phyloP scores from a whole-genome alignment of 2,113 vertebrate genomes.

The Clarias magur region DNA sequence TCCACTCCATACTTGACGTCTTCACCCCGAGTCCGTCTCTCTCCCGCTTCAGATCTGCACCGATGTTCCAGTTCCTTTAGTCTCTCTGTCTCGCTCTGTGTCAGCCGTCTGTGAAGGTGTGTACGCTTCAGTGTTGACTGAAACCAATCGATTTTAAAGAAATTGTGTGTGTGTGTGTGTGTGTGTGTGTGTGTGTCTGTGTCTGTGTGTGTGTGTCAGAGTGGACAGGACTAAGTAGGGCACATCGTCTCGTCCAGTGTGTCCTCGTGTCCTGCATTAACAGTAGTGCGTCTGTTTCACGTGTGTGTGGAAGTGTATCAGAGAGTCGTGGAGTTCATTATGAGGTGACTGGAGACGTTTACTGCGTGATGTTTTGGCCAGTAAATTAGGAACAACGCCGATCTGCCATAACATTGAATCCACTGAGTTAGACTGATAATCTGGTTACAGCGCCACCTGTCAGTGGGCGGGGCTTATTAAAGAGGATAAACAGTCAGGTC shows the following conservation, averaged over 20 bases:
- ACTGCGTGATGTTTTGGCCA: too few relatives aligned
- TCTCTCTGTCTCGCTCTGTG: not conserved
- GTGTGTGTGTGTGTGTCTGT: constrained; percentile 33
- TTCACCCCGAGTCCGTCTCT: not conserved
- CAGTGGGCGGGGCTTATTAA: too few relatives aligned
- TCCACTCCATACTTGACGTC: not conserved
- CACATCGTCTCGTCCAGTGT: not conserved
- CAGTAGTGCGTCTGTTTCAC: not conserved
- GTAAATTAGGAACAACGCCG: too few relatives aligned
- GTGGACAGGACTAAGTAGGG: constrained; percentile 20
- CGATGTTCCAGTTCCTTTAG: not conserved
- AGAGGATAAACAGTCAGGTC: too few relatives aligned
- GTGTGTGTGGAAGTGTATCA: not conserved
- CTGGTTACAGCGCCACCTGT: too few relatives aligned
- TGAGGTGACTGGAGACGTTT: too few relatives aligned
- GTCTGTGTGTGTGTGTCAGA: constrained; percentile 17
- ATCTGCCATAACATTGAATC: too few relatives aligned
- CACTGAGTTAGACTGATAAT: too few relatives aligned
- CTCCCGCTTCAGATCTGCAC: not conserved
- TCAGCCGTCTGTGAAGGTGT: not conserved
- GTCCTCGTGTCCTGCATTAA: not conserved
- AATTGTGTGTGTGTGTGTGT: constrained; percentile 18
- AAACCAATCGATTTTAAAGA: constrained; percentile 4
- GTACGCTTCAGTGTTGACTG: not conserved
- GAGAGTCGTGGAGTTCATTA: too few relatives aligned